Evolutionary conservation across 2,888 invertebrate species (phyloP).

Genomic region (Corythucha ciliata): DNA sequence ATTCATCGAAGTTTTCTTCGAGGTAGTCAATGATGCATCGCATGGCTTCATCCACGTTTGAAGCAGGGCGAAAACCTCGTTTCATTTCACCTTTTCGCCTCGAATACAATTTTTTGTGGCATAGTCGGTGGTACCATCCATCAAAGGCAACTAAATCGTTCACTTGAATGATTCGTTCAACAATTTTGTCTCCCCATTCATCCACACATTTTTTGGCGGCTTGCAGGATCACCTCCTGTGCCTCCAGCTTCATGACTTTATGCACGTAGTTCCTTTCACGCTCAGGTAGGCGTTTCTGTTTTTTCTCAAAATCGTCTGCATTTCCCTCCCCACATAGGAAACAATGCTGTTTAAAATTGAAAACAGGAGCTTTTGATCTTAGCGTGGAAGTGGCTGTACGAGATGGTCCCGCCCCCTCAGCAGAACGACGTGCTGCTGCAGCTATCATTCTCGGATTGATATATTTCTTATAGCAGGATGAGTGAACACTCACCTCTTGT

Average conservation of each 20-base stretch:
- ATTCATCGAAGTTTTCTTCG: slow-evolving; percentile 23
- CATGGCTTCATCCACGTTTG: slow-evolving; percentile 17
- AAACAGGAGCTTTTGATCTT: not conserved
- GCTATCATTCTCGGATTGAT: not conserved
- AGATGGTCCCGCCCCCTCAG: not conserved
- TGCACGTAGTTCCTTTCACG: slow-evolving; percentile 2
- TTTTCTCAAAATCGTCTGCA: not conserved
- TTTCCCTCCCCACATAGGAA: slow-evolving; percentile 11
- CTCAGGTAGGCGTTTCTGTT: slow-evolving; percentile 1
- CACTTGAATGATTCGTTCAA: slow-evolving; percentile 3
- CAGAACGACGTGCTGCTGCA: slow-evolving; percentile 1
- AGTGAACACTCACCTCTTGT: too few species aligned
- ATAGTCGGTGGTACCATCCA: slow-evolving; percentile 6
- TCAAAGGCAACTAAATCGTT: slow-evolving; percentile 16
- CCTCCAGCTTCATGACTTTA: slow-evolving; percentile 5
- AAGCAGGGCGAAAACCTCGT: not conserved
- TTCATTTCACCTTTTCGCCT: slow-evolving; percentile 1
- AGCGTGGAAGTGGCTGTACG: not conserved
- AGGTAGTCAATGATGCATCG: slow-evolving; percentile 8
- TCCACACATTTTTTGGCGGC: slow-evolving; percentile 10
- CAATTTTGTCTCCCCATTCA: slow-evolving; percentile 7
- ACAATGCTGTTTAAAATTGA: slow-evolving; percentile 16
- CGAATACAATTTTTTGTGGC: slow-evolving; percentile 3
- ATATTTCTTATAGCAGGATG: not conserved
- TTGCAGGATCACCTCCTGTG: slow-evolving; percentile 3